A percentile compares a stretch with the other conserved stretches of the same genome.
These are phyloP conservation scores for Harpagifer antarcticus DNA, from an alignment of 2,797 vertebrate genomes.

Conservation along the genomic window DNA sequence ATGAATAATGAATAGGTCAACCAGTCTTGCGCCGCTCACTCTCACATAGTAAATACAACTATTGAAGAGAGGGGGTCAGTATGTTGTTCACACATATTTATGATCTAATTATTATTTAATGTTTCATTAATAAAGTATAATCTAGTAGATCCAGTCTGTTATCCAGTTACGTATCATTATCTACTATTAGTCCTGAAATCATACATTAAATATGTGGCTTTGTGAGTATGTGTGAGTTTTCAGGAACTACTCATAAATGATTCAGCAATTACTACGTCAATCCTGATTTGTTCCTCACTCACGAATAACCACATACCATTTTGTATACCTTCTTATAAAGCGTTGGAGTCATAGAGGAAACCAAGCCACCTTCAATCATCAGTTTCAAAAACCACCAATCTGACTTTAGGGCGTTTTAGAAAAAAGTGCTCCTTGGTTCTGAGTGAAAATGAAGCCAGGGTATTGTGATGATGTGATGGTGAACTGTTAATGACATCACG, in stretches of 20 bases:
- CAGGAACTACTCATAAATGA: background rate
- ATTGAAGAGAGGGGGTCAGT: background rate
- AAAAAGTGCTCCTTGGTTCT: conserved; percentile 20
- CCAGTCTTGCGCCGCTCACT: background rate
- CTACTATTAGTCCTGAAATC: background rate
- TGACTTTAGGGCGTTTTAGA: background rate
- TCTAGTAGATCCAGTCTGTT: background rate
- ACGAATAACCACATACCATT: background rate
- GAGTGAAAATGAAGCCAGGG: conserved; percentile 21
- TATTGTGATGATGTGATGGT: conserved; percentile 9
- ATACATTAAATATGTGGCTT: too few species aligned
- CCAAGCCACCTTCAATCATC: background rate
- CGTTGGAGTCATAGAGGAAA: conserved; percentile 24
- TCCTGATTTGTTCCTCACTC: background rate
- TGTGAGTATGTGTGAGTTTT: background rate
- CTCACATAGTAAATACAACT: background rate
- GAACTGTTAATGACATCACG: conserved; percentile 42
- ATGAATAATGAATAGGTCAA: background rate
- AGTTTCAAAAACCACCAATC: conserved; percentile 25
- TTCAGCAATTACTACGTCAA: background rate
- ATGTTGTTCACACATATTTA: background rate
- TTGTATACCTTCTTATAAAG: background rate
- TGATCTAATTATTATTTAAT: background rate
- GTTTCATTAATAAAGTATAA: background rate
- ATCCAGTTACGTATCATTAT: background rate